Percentiles rank a stretch among this genome's conserved stretches.
phyloP scores from a whole-genome alignment of 2,888 invertebrate species.

The Acrobasis repandana region DNA sequence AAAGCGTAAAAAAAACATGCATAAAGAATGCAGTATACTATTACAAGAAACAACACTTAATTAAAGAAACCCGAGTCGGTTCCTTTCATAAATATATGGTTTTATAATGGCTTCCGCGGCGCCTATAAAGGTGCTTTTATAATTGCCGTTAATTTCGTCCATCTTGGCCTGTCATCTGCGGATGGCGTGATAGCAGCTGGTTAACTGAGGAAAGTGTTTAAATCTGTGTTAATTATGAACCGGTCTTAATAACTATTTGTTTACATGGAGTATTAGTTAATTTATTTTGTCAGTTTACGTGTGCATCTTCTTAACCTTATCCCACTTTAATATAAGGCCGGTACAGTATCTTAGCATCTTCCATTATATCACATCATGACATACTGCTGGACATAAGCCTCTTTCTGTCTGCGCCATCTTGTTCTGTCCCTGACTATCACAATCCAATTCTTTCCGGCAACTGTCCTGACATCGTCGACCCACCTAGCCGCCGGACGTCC shows the following conservation, averaged over 20 bases:
- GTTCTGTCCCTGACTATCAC: too few relatives aligned
- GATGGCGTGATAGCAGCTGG: constrained; percentile 20
- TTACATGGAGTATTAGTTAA: neutral
- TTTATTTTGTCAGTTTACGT: neutral
- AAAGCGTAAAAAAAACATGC: neutral
- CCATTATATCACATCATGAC: too few relatives aligned
- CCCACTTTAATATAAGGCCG: too few relatives aligned
- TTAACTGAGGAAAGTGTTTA: constrained; percentile 21
- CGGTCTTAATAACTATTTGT: constrained; percentile 20
- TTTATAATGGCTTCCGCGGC: constrained; percentile 18
- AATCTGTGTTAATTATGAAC: constrained; percentile 22
- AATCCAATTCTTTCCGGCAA: too few relatives aligned
- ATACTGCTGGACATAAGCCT: too few relatives aligned
- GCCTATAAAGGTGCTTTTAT: constrained; percentile 8
- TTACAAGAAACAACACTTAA: neutral
- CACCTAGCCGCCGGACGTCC: too few relatives aligned
- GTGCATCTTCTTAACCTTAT: too few relatives aligned
- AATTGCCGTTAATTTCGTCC: constrained; percentile 16
- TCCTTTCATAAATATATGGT: constrained; percentile 8
- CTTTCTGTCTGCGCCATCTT: too few relatives aligned
- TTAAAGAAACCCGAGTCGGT: constrained; percentile 3
- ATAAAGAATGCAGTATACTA: neutral
- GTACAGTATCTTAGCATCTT: too few relatives aligned
- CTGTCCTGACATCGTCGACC: too few relatives aligned
- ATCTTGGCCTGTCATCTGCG: constrained; percentile 9